Conservation (phyloP, 2,888 invertebrate genomes). For the Arge pagana region DNA sequence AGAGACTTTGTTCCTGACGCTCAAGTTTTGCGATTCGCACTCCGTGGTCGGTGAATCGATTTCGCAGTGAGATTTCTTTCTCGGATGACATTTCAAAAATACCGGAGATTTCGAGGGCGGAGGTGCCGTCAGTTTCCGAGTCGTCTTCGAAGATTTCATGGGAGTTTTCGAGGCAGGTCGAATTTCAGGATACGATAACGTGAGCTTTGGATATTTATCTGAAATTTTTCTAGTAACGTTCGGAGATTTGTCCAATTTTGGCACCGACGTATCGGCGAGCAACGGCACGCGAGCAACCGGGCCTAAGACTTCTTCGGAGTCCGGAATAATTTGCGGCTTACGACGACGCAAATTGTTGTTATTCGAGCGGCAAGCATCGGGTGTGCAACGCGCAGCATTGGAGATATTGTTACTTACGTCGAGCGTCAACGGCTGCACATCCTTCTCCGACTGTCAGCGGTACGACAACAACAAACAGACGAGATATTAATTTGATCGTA, state of each 20-base stretch:
- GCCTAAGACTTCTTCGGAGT: not conserved
- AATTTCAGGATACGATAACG: slow-evolving; percentile 43
- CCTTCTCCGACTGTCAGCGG: slow-evolving; percentile 48
- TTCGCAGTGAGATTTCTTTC: slow-evolving; percentile 42
- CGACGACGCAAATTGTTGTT: slow-evolving; percentile 48
- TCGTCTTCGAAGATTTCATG: slow-evolving; percentile 12
- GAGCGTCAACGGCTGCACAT: slow-evolving; percentile 48
- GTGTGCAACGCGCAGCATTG: slow-evolving; percentile 43
- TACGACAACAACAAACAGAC: slow-evolving; percentile 48
- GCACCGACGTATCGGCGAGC: not conserved
- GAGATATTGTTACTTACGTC: slow-evolving; percentile 55
- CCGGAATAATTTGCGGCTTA: slow-evolving; percentile 29
- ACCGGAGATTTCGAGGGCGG: slow-evolving; percentile 42
- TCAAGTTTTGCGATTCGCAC: too few relatives aligned
- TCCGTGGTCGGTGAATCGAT: slow-evolving; percentile 38
- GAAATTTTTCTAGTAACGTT: too few relatives aligned
- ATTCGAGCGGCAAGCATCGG: too few relatives aligned
- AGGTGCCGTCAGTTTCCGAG: slow-evolving; percentile 26
- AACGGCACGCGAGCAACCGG: slow-evolving; percentile 15
- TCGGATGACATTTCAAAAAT: slow-evolving; percentile 47
- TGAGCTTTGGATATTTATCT: slow-evolving; percentile 47
- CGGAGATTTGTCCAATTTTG: slow-evolving; percentile 28
- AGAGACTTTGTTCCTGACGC: slow-evolving; percentile 1
- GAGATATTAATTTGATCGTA: slow-evolving; percentile 22
- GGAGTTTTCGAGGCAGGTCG: slow-evolving; percentile 26